A percentile compares a stretch with the other conserved stretches of the same genome.
These are phyloP conservation scores for Synergus itoensis DNA, from an alignment of 2,888 invertebrate species.

Conservation along the genomic window DNA sequence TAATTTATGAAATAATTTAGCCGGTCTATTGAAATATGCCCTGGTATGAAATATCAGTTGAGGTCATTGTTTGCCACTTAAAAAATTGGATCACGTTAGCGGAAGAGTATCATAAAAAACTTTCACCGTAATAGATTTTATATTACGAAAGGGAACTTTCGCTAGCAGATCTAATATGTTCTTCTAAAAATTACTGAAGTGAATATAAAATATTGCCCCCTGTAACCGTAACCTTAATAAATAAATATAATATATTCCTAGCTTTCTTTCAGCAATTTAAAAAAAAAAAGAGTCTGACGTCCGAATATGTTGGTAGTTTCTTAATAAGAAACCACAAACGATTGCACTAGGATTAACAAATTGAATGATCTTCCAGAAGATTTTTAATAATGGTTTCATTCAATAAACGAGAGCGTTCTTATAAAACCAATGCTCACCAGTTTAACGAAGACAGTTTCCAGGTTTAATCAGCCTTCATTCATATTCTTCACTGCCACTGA, in stretches of 20 bases:
- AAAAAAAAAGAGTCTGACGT: neutral
- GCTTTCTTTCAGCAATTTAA: neutral
- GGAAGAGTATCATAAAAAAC: constrained; percentile 32
- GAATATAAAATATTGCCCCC: neutral
- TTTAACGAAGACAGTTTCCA: constrained; percentile 1
- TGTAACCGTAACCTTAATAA: neutral
- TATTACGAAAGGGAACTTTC: constrained; percentile 37
- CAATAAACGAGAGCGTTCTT: neutral
- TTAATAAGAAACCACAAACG: neutral
- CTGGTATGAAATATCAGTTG: neutral
- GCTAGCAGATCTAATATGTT: constrained; percentile 32
- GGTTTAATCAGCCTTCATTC: constrained; percentile 25
- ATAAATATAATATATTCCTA: neutral
- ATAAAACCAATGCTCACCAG: constrained; percentile 6
- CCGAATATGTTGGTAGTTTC: neutral
- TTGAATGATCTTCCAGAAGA: neutral
- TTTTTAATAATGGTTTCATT: too few relatives aligned
- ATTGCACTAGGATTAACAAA: neutral
- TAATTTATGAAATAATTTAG: too few relatives aligned
- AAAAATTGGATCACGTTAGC: constrained; percentile 24
- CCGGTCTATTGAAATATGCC: neutral
- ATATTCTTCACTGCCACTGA: constrained; percentile 9
- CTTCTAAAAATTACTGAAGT: constrained; percentile 9
- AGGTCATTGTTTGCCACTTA: neutral
- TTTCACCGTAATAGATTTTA: constrained; percentile 18